Conservation (phyloP, 2,113 vertebrate genomes). For the Actenoides hombroni region DNA sequence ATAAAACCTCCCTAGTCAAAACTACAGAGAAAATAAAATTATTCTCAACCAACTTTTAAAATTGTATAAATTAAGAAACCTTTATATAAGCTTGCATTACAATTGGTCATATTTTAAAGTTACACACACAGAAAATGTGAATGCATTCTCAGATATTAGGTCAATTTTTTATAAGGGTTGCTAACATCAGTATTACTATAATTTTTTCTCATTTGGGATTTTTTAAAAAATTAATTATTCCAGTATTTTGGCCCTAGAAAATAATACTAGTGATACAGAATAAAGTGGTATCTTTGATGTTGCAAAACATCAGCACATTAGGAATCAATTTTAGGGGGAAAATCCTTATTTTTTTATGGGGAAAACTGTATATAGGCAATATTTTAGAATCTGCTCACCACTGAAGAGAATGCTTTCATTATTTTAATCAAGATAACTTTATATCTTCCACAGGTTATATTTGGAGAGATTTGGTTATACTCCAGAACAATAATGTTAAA, state of each 20-base stretch:
- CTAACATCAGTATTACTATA: neutral
- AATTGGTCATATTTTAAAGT: neutral
- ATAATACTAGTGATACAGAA: neutral
- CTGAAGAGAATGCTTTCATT: neutral
- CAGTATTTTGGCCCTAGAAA: neutral
- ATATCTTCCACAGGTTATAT: neutral
- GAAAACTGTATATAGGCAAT: neutral
- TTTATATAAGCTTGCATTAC: neutral
- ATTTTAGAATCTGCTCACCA: neutral
- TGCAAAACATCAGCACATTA: neutral
- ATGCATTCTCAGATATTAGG: neutral
- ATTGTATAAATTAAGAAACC: neutral
- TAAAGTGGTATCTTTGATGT: neutral
- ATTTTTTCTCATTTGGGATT: neutral
- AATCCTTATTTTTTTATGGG: neutral
- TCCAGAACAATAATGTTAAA: constrained; percentile 68
- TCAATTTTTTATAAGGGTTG: neutral
- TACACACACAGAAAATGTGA: neutral
- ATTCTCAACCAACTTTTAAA: neutral
- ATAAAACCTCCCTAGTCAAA: neutral
- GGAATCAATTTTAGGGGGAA: neutral
- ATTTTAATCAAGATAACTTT: neutral
- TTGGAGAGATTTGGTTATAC: constrained; percentile 64
- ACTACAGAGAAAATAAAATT: neutral
- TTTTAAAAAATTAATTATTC: neutral